These are phyloP conservation scores for Acromyrmex heyeri DNA, from an alignment of 1,140 invertebrate species.

Conservation along the genomic window DNA sequence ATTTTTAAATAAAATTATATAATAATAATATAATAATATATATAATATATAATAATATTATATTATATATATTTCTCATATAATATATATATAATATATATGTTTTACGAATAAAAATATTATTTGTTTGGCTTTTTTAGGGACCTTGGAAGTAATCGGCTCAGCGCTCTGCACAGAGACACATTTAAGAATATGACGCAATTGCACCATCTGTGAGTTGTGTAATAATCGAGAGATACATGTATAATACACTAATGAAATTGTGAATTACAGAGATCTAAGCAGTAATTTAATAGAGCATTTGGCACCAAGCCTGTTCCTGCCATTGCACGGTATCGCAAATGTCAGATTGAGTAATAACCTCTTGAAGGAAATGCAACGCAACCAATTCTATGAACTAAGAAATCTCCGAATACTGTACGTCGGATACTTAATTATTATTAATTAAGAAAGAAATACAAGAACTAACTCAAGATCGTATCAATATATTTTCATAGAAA, in stretches of 20 bases:
- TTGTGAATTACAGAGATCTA: conserved; percentile 88
- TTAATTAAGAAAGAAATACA: neutral
- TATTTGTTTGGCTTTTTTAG: conserved; percentile 83
- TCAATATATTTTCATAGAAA: neutral
- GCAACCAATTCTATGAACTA: conserved; percentile 89
- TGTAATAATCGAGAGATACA: neutral
- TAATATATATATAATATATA: no score
- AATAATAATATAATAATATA: no score
- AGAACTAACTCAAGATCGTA: neutral
- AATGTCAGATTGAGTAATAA: conserved; percentile 93
- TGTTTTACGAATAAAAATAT: neutral
- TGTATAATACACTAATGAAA: neutral
- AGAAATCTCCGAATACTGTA: conserved; percentile 90
- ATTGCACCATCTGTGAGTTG: conserved; percentile 89
- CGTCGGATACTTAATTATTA: conserved; percentile 63
- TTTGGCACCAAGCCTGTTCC: conserved; percentile 91
- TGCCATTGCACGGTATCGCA: conserved; percentile 90
- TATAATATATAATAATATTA: no score
- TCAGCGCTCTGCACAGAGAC: conserved; percentile 91
- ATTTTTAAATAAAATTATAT: neutral
- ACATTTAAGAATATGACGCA: conserved; percentile 90
- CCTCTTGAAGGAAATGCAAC: conserved; percentile 89
- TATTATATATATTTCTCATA: no score
- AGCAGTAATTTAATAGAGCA: conserved; percentile 93
- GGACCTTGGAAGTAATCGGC: conserved; percentile 91